Base-by-base conservation (phyloP, 1,140 invertebrate species). In the Geopemphigus sp. region DNA sequence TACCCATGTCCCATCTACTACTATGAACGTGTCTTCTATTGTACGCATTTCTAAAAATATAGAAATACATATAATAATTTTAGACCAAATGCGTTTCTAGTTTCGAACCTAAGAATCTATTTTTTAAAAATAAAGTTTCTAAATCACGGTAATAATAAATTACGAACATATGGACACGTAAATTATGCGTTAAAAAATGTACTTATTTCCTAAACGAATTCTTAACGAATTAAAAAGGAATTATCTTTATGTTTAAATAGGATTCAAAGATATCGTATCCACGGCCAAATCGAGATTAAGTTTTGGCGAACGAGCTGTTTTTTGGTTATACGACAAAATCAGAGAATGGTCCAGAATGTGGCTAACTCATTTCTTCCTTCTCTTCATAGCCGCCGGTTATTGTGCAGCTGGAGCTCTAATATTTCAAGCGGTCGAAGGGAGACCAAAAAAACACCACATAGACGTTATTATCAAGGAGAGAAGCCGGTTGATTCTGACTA, bases 301-400 rank as follows among this genome's bases (percentile, higher is more conserved):
- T 85, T 89, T 90, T 32, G 93, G 93, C 22, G 93, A 95, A 85
- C 94, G 93, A 84, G 89, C 89, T 81, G 91, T 91, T 0, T 92
- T 90, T 83, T 94, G 92, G 89, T 85, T 93, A 66, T 93, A 93
- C 83, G 90, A 91, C 81, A 94, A 92, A 86, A 86, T 88, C 83
- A 91, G 91, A 84, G 86, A 88, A 17, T 91, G 90, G 88, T 95
- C 93, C 1, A 91, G 90, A 83, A 89, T 90, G 81, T 95, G 94
- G 93, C 95, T 95, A 85, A 95, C 93, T 12, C 94, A 96, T 86
- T 89, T 94, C 53, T 94, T 95, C 85, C 88, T 96, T 80, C 89
- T 92, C 82, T 83, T 92, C 76, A 89, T 95, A 82, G 89, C 95
- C 47, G 86, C 91, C 39, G 85, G 91, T 10, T 95, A 95, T 84